These are phyloP conservation scores for Nymphalis urticae DNA, from an alignment of 2,888 invertebrate species.

Conservation along the genomic window DNA sequence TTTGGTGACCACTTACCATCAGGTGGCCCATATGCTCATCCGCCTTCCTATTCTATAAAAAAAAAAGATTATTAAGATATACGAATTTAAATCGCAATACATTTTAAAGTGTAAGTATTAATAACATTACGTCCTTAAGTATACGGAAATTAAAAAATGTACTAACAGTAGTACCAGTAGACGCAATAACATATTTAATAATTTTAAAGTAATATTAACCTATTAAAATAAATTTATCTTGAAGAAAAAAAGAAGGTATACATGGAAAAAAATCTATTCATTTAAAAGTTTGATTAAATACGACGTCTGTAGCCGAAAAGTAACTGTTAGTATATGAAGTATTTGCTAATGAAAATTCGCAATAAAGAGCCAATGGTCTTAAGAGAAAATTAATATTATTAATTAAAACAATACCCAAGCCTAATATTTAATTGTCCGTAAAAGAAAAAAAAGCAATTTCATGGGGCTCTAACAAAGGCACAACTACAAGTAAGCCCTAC, in stretches of 20 bases:
- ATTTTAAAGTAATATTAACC: background rate
- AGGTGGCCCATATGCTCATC: too few species aligned
- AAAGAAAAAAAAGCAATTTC: conserved; percentile 60
- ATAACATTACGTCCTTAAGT: too few species aligned
- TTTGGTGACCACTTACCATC: too few species aligned
- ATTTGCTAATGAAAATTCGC: conserved; percentile 1
- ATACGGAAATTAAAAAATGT: too few species aligned
- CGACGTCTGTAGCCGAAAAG: background rate
- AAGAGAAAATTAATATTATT: conserved; percentile 1
- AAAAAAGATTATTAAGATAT: too few species aligned
- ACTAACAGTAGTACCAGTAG: too few species aligned
- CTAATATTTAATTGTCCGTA: conserved; percentile 50
- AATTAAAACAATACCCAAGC: conserved; percentile 2
- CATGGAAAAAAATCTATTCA: background rate
- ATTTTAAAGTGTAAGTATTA: too few species aligned
- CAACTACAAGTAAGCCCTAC: conserved; percentile 15
- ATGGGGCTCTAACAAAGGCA: conserved; percentile 42
- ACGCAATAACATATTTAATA: too few species aligned
- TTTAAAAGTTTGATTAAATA: conserved; percentile 3
- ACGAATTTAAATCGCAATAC: too few species aligned
- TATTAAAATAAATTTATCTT: background rate
- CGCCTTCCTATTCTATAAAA: too few species aligned
- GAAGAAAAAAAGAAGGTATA: too few species aligned
- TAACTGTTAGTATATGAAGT: background rate
- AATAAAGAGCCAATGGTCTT: background rate